Evolutionary conservation across 2,113 vertebrate genomes (phyloP), one percentile per base, ranked within the genome.

Genomic region (Phylloscopus trochiloides): DNA sequence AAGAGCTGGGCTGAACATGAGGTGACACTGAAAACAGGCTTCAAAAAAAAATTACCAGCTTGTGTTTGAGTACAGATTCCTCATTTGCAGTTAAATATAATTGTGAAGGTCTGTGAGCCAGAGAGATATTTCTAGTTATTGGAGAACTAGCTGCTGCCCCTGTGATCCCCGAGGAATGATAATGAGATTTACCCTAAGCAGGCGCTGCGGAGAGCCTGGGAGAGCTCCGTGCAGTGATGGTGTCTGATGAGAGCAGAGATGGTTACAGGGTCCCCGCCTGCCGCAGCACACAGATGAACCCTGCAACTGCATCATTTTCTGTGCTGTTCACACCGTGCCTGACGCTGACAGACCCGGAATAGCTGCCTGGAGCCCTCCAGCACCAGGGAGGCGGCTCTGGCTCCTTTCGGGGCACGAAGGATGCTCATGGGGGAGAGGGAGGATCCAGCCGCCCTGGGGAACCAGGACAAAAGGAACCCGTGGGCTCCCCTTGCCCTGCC

Each of bases 61-160:
- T 91, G 92, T 91, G 94, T 96, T 95, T 96, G 93, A 92, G 92
- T 85, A 94, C 80, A 97, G 93, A 94, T 90, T 87, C 95, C 94
- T 96, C 93, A 88, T 96, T 96, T 97, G 92, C 80, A 95, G 94
- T 95, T 96, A 97, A 97, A 95, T 95, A 95, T 94, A 96, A 95
- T 96, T 94, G 89, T 95, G 91, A 75, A 90, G 93, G 91, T 94
- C 91, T 96, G 92, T 80, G 89, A 94, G 96, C 81, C 71, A 96
- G 67, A 72, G 92, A 94, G 92, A 94, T 94, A 94, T 96, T 95
- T 95, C 95, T 67, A 89, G 80, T 95, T 94, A 87, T 89, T 92
- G 93, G 86, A 94, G 94, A 94, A 85, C 54, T 50, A 91, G 87
- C 89, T 95, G 58, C 93, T 94, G 93, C 78, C 93, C 95, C 93